Evolutionary conservation across 2,888 invertebrate species (phyloP), one percentile per base, ranked within the genome.

Genomic region (Cephus spinipes): DNA sequence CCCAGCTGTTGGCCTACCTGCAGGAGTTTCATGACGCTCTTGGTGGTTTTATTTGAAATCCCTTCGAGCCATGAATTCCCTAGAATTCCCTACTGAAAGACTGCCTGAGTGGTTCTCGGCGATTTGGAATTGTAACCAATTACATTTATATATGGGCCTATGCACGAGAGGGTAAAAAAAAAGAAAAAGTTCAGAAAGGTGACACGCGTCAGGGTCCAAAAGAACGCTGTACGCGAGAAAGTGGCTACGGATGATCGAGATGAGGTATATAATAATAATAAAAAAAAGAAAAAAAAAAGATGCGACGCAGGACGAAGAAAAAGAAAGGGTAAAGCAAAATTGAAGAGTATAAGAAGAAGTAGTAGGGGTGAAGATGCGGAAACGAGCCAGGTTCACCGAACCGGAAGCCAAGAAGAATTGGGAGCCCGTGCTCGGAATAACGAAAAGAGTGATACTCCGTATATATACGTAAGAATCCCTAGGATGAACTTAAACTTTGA

Each of bases 11-110:
- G 80, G 94, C 95, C 68, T 95, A 95, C 82, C 93, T 96, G 71
- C 95, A 95, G 87, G 95, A 95, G 90, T 95, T 95, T 90, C 93
- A 95, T 91, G 95, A 95, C 89, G 94, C 95, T 78, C 94, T 95
- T 74, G 95, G 94, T 83, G 94, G 95, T 87, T 95, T 95, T 86
- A 94, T 95, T 80, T 95, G 92, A 88, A 82, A 30, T 55, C 74
- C 77, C 40, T 36, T 71, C 32, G 35, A 36, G n/a, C 73, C 75
- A 74, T 1, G 69, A 55, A 68, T 40, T 15, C 6, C 40, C 40
- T 15, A 15, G 0, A 40, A 40, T 40, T 40, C 40, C 15, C 40
- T 40, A 15, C 2, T 40, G 40, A 6, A 15, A 6, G 6, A 15
- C 4, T 15, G 15, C 40, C 15, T 2, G 6, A 40, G 40, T 15